Evolutionary conservation across 2,888 invertebrate genomes (phyloP).

Genomic region (Drosophila incognita): DNA sequence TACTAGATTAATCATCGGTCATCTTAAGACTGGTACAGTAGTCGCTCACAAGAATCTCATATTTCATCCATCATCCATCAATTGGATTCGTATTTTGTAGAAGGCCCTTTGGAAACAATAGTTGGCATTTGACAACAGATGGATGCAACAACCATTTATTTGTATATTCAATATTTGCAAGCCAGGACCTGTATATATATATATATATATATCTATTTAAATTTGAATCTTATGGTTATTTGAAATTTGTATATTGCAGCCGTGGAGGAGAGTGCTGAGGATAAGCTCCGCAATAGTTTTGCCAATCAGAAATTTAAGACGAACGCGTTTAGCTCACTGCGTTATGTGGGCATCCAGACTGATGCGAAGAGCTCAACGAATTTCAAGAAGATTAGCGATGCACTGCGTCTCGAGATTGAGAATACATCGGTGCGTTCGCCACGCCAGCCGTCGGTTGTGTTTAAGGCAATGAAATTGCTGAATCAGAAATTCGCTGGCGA

Average conservation of each 20-base stretch:
- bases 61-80: not conserved
- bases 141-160: not conserved
- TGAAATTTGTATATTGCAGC: constrained; percentile 76
- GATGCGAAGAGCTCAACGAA: constrained; percentile 86
- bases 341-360: constrained; percentile 88
- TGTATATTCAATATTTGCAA: not conserved
- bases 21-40: constrained; percentile 17
- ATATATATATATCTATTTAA: too few species aligned
- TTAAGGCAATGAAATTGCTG: constrained; percentile 89
- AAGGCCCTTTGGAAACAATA: not conserved
- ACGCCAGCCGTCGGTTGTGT: constrained; percentile 89
- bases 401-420: constrained; percentile 88
- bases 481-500: constrained; percentile 91
- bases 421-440: constrained; percentile 90
- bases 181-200: too few species aligned
- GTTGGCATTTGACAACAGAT: not conserved
- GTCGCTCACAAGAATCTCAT: not conserved
- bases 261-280: constrained; percentile 87
- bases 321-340: constrained; percentile 90
- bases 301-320: constrained; percentile 87
- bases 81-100: not conserved
- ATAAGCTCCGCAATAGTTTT: constrained; percentile 88
- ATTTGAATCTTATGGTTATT: too few species aligned
- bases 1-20: constrained; percentile 19
- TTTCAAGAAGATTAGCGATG: constrained; percentile 87